Evolutionary conservation across 2,888 invertebrate species (phyloP).

Genomic region (Arge pagana): DNA sequence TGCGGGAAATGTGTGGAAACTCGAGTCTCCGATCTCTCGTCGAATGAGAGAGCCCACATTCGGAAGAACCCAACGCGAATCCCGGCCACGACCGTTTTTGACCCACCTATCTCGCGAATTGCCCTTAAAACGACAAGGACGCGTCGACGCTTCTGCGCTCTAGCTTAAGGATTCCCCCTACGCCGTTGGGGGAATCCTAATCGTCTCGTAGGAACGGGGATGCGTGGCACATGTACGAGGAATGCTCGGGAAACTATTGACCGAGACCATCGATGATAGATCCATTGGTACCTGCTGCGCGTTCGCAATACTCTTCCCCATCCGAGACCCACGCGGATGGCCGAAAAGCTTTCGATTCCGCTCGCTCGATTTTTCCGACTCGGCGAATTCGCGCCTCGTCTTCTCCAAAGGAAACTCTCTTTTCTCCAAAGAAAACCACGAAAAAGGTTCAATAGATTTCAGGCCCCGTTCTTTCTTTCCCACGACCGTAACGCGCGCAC

Average conservation of each 20-base stretch:
- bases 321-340: too few relatives aligned
- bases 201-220: constrained; percentile 40
- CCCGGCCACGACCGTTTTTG: not conserved
- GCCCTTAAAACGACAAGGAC: not conserved
- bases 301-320: not conserved
- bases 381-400: not conserved
- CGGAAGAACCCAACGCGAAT: too few relatives aligned
- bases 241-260: constrained; percentile 36
- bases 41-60: too few relatives aligned
- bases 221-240: constrained; percentile 40
- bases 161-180: too few relatives aligned
- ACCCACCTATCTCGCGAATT: not conserved
- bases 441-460: constrained; percentile 33
- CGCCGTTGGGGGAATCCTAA: constrained; percentile 36
- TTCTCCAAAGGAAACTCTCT: not conserved
- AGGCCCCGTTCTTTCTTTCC: constrained; percentile 41
- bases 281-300: constrained; percentile 2
- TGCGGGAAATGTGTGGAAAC: too few relatives aligned
- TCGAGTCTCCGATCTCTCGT: not conserved
- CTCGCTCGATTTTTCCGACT: not conserved
- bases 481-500: constrained; percentile 42
- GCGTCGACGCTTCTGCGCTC: not conserved
- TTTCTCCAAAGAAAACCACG: not conserved
- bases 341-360: not conserved
- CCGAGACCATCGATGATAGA: constrained; percentile 22